Evolutionary conservation across 1,140 invertebrate genomes (phyloP).

Genomic region (Trachelipus rathkii): DNA sequence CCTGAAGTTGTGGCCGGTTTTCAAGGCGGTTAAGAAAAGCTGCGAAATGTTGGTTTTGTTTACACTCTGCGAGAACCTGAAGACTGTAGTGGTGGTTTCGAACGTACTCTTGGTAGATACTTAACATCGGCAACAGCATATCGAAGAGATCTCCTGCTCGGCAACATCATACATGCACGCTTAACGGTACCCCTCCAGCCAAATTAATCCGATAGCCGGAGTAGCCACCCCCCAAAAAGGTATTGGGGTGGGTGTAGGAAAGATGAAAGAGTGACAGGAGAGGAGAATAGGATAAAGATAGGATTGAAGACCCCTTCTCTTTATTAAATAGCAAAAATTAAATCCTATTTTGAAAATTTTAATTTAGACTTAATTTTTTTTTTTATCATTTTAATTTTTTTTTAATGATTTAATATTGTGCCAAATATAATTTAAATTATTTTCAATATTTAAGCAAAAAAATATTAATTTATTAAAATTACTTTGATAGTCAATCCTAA

Average conservation of each 20-base stretch:
- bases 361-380: too few species aligned
- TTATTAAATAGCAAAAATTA: too few species aligned
- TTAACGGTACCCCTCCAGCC: background rate
- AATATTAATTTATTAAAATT: too few species aligned
- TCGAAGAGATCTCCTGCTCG: slow-evolving; percentile 24
- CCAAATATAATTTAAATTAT: too few species aligned
- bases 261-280: background rate
- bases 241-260: background rate
- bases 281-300: too few species aligned
- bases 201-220: background rate
- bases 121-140: slow-evolving; percentile 72
- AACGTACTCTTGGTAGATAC: slow-evolving; percentile 92
- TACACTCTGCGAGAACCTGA: slow-evolving; percentile 81
- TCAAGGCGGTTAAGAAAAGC: slow-evolving; percentile 75
- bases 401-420: too few species aligned
- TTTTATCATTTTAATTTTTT: too few species aligned
- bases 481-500: too few species aligned
- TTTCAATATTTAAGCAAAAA: too few species aligned
- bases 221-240: background rate
- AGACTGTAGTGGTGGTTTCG: slow-evolving; percentile 89
- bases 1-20: slow-evolving; percentile 79
- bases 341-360: too few species aligned
- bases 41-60: slow-evolving; percentile 75
- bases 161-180: background rate
- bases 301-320: too few species aligned